These are phyloP conservation scores for Otus sunia DNA, from an alignment of 2,113 vertebrate species.

Conservation along the genomic window DNA sequence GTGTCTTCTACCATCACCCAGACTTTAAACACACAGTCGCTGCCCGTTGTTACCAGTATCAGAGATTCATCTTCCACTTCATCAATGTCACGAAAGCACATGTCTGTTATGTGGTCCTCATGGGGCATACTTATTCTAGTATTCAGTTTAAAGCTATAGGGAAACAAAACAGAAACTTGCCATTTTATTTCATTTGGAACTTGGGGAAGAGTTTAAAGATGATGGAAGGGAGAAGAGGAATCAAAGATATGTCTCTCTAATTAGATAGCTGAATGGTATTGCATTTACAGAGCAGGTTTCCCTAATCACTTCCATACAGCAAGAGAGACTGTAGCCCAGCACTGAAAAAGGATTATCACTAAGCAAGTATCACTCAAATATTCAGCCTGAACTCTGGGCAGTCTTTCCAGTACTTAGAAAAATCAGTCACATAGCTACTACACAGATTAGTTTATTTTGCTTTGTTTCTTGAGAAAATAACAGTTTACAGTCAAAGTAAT, in stretches of 20 bases:
- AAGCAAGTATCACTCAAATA: not conserved
- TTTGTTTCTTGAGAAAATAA: not conserved
- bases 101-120: conserved; percentile 80
- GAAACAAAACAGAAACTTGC: not conserved
- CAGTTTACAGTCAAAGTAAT: not conserved
- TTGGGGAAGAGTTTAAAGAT: not conserved
- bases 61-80: conserved; percentile 68
- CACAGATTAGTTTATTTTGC: not conserved
- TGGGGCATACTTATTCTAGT: conserved; percentile 88
- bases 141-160: conserved; percentile 87
- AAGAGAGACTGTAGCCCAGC: not conserved
- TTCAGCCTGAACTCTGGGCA: not conserved
- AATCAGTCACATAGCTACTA: not conserved
- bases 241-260: not conserved
- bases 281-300: not conserved
- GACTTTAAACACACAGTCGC: conserved; percentile 90
- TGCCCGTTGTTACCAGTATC: conserved; percentile 84
- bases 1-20: conserved; percentile 82
- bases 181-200: not conserved
- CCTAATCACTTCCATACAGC: not conserved
- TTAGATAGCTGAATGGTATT: not conserved
- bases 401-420: not conserved
- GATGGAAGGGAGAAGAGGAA: not conserved
- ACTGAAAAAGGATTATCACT: not conserved
- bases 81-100: conserved; percentile 81